Base-by-base conservation (phyloP, 2,113 vertebrate genomes). In the Calyptommatus sinebrachiatus region DNA sequence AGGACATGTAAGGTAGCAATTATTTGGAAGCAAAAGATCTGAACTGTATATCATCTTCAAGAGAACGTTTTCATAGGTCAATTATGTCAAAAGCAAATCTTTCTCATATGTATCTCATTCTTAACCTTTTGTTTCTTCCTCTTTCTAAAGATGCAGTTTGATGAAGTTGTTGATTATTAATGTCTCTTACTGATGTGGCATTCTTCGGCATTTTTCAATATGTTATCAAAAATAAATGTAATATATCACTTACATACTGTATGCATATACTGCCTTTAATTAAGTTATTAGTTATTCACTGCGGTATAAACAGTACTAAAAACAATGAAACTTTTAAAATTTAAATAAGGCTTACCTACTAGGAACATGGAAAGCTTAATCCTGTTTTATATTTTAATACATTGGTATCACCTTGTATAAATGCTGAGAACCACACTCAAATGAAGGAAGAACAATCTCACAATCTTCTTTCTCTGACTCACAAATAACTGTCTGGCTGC, bases 11-110 rank as follows among this genome's bases (percentile, higher is more conserved):
- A 93, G 93, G 92, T 89, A 88, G 87, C 89, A 95, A 93, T 94
- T 95, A 94, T 93, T 92, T 89, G 88, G 93, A 94, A 94, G 92
- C 91, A 92, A 86, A 86, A 87, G 85, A 89, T 82, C 90, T 89
- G 89, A 91, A 93, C 89, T 92, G 92, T 91, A 80, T 90, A 89
- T 92, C 93, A 90, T 0, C 83, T 89, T 88, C 88, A 90, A 92
- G 83, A 91, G 89, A 91, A 88, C 71, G 4, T 93, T 93, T 94
- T 93, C 93, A 92, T 93, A 94, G 94, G 94, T 94, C 94, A 94
- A 79, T 89, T 90, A 86, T 94, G 92, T 93, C 94, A 94, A 93
- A 93, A 93, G 88, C 86, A 79, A 69, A 78, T 84, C 91, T 89
- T 92, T 92, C 88, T 92, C 78, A 82, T 73, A 82, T 84, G 84